Percentiles rank a stretch among this genome's conserved stretches.
These are phyloP conservation scores for Trypoxylus dichotomus DNA, from an alignment of 1,140 invertebrate genomes.

Conservation along the genomic window DNA sequence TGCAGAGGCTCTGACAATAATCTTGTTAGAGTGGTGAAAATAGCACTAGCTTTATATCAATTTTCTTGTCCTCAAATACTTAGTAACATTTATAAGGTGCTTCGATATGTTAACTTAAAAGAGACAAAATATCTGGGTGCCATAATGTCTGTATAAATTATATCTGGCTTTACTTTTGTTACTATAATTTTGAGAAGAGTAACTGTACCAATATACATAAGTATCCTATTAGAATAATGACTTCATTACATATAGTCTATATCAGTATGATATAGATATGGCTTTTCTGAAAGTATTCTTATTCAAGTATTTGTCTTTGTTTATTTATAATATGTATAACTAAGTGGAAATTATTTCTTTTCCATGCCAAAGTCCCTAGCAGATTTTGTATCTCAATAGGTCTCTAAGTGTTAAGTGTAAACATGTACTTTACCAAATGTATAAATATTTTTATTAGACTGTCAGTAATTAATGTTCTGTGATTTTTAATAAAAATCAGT, in stretches of 20 bases:
- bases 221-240: not conserved
- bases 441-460: slow-evolving; percentile 16
- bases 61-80: not conserved
- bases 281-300: not conserved
- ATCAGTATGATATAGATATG: not conserved
- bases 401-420: not conserved
- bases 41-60: not conserved
- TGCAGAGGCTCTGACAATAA: not conserved
- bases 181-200: not conserved
- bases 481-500: slow-evolving; percentile 14
- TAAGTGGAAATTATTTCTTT: not conserved
- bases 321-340: no score
- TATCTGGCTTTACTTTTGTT: not conserved
- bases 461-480: slow-evolving; percentile 13
- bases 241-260: not conserved
- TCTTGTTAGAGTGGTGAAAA: not conserved
- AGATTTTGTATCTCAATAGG: not conserved
- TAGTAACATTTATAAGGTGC: not conserved
- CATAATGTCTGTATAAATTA: not conserved
- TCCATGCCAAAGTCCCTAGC: slow-evolving; percentile 7
- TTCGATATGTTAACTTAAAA: not conserved
- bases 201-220: not conserved
- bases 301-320: not conserved
- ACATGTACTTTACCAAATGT: not conserved
- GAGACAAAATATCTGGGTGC: not conserved